Percentiles rank a stretch among this genome's conserved stretches.
phyloP scores from a whole-genome alignment of 2,888 invertebrate species.

The Pheosia gnoma region DNA sequence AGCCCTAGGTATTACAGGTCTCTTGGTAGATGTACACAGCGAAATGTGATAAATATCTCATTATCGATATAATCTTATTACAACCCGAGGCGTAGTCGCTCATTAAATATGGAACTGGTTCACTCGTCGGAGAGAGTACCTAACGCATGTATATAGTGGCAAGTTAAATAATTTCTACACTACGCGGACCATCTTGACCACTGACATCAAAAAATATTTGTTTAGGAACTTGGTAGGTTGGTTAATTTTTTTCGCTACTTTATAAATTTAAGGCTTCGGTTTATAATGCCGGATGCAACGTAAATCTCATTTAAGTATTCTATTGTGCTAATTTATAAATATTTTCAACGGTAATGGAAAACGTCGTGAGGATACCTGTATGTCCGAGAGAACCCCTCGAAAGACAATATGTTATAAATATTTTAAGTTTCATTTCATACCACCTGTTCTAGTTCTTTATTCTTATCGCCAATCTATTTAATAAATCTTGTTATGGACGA shows the following conservation, averaged over 20 bases:
- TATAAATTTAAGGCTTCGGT: no score
- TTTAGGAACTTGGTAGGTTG: background rate
- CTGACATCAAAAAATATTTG: background rate
- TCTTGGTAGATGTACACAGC: conserved; percentile 10
- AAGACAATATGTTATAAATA: no score
- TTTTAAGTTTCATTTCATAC: background rate
- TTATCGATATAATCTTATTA: conserved; percentile 22
- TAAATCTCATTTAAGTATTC: no score
- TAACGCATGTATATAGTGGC: conserved; percentile 8
- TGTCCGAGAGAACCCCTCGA: no score
- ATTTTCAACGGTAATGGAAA: no score
- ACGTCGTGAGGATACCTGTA: no score
- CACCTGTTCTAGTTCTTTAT: background rate
- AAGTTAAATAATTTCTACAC: conserved; percentile 33
- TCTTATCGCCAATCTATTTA: conserved; percentile 2
- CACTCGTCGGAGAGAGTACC: conserved; percentile 24
- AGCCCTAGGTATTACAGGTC: background rate
- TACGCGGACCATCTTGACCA: background rate
- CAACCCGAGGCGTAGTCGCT: conserved; percentile 16
- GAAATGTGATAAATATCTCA: conserved; percentile 20
- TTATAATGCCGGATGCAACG: no score
- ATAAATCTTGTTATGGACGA: conserved; percentile 3
- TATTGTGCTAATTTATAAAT: no score
- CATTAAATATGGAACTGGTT: conserved; percentile 30
- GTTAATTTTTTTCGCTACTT: no score